Base-by-base conservation (phyloP, 1,140 invertebrate genomes). In the Schlechtendalia chinensis region DNA sequence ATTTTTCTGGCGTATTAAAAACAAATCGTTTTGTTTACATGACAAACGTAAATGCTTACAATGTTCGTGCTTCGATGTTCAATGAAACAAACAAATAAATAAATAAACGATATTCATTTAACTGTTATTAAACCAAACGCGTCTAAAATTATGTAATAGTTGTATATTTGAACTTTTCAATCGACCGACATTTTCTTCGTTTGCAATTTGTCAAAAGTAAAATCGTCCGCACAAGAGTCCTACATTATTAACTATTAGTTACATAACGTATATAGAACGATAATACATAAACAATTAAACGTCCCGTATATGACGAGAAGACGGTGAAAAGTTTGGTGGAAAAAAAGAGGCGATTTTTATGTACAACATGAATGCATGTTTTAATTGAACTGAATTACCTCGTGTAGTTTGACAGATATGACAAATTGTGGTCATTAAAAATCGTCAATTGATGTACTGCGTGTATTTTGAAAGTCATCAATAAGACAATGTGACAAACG, bases 351-450 rank as follows among this genome's bases (percentile, higher is more conserved):
- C n/a, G 12, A 24, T 63, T 61, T 79, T 61, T 47, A 63, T 58
- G 45, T 17, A 45, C 8, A 47, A 22, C 39, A 45, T 24, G 50
- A 63, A 59, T 59, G 59, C 45, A 10, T n/a, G 4, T 77, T 77
- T n/a, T 47, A 63, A 79, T 79, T 79, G 75, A 16, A 8, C 16
- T 19, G 17, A 79, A 79, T 79, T 79, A 79, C 75, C 32, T 72
- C 69, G 39, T 24, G 63, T 27, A n/a, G 71, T 61, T 17, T 50
- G 32, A 47, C 39, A 77, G 22, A 53, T 75, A 75, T 45, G 32
- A 77, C n/a, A 59, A 59, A 77, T 77, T 59, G 14, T 24, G n/a
- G 5, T 11, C 29, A 22, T 56, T 59, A 58, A 24, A 45, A 77
- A 39, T 45, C n/a, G 39, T 32, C 19, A 74, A 69, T 50, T 50